Evolutionary conservation across 2,113 vertebrate species (phyloP).

Genomic region (Empidonax alnorum): DNA sequence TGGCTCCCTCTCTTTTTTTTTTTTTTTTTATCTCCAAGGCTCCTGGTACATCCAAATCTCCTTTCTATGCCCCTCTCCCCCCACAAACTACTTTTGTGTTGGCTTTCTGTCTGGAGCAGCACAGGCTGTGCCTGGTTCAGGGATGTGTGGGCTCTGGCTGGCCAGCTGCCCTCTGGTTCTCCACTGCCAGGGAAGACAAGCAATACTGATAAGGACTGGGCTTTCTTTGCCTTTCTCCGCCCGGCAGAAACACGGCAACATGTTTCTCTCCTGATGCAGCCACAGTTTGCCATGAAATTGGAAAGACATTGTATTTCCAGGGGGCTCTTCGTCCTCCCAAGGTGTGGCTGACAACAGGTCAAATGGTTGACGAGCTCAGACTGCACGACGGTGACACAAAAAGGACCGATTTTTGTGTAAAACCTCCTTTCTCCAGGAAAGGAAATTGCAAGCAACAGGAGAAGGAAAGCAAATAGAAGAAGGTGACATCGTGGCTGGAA

Average conservation of each 20-base stretch:
- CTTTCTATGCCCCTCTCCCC: background rate
- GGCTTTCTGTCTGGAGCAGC: background rate
- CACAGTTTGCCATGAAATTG: rapidly evolving
- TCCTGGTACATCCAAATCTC: background rate
- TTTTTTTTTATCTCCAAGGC: background rate
- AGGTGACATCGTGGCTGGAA: background rate
- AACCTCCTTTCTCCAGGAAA: background rate
- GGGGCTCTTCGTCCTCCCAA: background rate
- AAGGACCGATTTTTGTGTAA: background rate
- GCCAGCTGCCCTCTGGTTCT: background rate
- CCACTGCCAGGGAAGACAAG: background rate
- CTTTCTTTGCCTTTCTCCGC: background rate
- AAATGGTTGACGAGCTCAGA: background rate
- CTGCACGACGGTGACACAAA: rapidly evolving
- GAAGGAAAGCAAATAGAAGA: background rate
- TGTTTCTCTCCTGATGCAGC: background rate
- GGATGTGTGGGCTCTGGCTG: background rate
- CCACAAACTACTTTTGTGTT: background rate
- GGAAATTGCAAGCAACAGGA: background rate
- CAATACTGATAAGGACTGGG: background rate
- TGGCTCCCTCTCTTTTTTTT: background rate
- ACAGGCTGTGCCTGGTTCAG: background rate
- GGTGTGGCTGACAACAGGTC: background rate
- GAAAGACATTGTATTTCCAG: background rate
- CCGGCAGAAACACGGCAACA: rapidly evolving